Percentiles rank a stretch among this genome's conserved stretches.
Conservation (phyloP, 1,140 invertebrate species). For the Grapholita molesta region DNA sequence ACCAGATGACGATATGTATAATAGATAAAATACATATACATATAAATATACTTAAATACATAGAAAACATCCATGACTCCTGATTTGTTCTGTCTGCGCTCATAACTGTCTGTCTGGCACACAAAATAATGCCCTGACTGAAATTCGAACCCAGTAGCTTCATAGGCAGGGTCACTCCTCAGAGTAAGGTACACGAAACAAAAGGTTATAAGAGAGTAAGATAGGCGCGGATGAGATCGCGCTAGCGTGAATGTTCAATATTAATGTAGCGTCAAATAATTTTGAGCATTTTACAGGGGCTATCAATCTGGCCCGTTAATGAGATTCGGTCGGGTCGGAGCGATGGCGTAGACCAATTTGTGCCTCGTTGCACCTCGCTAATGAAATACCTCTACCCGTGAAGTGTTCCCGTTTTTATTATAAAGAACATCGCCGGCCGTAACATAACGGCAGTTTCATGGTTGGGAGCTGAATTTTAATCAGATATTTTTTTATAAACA, state of each 20-base stretch:
- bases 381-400: slow-evolving; percentile 48
- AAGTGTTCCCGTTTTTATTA: neutral
- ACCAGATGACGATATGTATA: too few species aligned
- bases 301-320: slow-evolving; percentile 69
- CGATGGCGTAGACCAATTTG: slow-evolving; percentile 65
- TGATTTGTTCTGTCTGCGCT: too few species aligned
- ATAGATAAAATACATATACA: too few species aligned
- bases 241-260: slow-evolving; percentile 60
- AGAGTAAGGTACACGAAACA: neutral
- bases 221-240: slow-evolving; percentile 35
- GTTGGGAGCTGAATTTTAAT: slow-evolving; percentile 5
- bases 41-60: too few species aligned
- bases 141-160: too few species aligned
- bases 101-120: too few species aligned
- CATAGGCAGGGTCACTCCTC: neutral
- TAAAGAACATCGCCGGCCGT: slow-evolving; percentile 12
- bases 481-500: neutral
- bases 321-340: slow-evolving; percentile 58
- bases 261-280: slow-evolving; percentile 71
- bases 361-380: slow-evolving; percentile 63
- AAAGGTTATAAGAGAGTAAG: slow-evolving; percentile 10
- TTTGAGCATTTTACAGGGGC: slow-evolving; percentile 67
- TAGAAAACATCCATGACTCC: too few species aligned
- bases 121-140: too few species aligned
- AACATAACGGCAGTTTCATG: slow-evolving; percentile 6